Evolutionary conservation across 2,888 invertebrate species (phyloP).

Genomic region (Choreutis nemorana): DNA sequence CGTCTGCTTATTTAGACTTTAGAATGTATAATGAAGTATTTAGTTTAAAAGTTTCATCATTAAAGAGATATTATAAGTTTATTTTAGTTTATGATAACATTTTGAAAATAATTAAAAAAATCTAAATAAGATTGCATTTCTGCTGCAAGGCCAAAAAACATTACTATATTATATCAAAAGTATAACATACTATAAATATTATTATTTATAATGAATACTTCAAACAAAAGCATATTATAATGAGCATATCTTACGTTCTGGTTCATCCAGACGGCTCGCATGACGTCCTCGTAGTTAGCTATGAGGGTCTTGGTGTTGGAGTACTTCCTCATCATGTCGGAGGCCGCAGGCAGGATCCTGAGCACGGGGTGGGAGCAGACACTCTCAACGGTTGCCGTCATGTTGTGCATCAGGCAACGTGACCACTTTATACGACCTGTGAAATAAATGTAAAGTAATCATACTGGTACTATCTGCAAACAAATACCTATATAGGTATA

Average conservation of each 20-base stretch:
- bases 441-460: slow-evolving; percentile 10
- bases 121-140: no score
- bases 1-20: no score
- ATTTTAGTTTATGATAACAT: no score
- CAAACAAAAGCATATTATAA: not conserved
- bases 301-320: slow-evolving; percentile 77
- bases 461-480: no score
- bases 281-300: slow-evolving; percentile 78
- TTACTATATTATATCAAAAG: no score
- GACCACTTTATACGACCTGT: slow-evolving; percentile 83
- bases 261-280: slow-evolving; percentile 85
- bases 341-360: slow-evolving; percentile 74
- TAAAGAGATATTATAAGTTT: no score
- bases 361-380: slow-evolving; percentile 80
- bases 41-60: no score
- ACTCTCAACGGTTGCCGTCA: slow-evolving; percentile 82
- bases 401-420: slow-evolving; percentile 79
- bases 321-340: slow-evolving; percentile 78
- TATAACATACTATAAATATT: not conserved
- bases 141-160: no score
- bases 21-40: no score
- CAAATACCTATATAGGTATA: no score
- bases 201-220: not conserved
- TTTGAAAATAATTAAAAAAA: no score
- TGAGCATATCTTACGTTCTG: slow-evolving; percentile 70